Evolutionary conservation across 1,140 invertebrate genomes (phyloP).

Genomic region (Apis cerana): DNA sequence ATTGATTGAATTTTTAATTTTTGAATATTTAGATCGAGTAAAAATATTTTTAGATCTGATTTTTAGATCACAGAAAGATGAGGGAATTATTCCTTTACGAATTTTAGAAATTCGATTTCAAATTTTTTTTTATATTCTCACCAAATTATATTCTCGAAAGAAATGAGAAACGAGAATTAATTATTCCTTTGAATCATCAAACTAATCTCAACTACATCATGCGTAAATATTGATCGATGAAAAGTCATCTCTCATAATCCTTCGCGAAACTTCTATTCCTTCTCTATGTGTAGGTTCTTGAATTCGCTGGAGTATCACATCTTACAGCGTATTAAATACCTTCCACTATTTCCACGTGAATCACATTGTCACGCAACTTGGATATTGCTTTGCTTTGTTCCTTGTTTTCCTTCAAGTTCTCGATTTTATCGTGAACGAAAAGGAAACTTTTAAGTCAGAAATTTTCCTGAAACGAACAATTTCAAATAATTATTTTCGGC

Average conservation of each 20-base stretch:
- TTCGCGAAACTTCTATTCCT: not conserved
- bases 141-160: too few species aligned
- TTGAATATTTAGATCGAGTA: too few species aligned
- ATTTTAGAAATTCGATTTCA: too few species aligned
- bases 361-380: constrained; percentile 59
- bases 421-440: not conserved
- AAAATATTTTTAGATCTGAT: too few species aligned
- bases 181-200: not conserved
- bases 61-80: too few species aligned
- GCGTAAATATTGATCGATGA: not conserved
- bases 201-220: not conserved
- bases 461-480: not conserved
- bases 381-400: constrained; percentile 51
- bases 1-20: not conserved
- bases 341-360: constrained; percentile 47
- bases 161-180: too few species aligned
- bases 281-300: not conserved
- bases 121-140: too few species aligned
- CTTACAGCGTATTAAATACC: constrained; percentile 53
- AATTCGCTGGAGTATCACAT: constrained; percentile 53
- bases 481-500: not conserved
- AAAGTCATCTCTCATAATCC: not conserved
- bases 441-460: fast-evolving
- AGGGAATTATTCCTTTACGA: too few species aligned
- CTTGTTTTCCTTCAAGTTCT: not conserved